A percentile compares a stretch with the other conserved stretches of the same genome.
Conservation (phyloP, 2,113 vertebrate species). For the Cygnus buccinator region DNA sequence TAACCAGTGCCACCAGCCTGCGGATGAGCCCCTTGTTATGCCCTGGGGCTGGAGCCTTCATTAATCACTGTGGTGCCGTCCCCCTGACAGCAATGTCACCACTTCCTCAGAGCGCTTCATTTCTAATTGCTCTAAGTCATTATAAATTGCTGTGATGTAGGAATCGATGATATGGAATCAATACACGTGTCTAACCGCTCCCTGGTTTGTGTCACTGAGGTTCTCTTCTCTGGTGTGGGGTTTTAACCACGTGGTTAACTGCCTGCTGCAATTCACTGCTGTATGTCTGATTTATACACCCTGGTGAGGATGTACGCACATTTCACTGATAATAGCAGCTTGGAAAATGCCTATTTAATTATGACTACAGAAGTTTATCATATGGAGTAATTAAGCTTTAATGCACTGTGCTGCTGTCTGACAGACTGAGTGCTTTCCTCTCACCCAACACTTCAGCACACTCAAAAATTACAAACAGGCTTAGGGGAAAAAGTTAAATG, state of each 20-base stretch:
- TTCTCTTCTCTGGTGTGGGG: neutral
- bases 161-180: neutral
- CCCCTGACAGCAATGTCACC: neutral
- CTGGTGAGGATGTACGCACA: neutral
- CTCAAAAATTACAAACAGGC: neutral
- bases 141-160: neutral
- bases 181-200: neutral
- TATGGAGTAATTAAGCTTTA: neutral
- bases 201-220: neutral
- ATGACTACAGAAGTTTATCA: neutral
- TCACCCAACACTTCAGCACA: accelerated
- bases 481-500: neutral
- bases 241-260: neutral
- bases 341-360: neutral
- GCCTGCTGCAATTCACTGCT: neutral
- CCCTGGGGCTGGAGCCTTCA: neutral
- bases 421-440: neutral
- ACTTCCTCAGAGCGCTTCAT: neutral
- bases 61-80: neutral
- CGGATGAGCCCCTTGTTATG: neutral
- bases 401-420: neutral
- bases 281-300: neutral
- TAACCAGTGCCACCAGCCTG: neutral
- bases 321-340: neutral
- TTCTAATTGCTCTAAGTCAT: neutral